Conservation (phyloP, 2,888 invertebrate species). For the Lasius platythorax region DNA sequence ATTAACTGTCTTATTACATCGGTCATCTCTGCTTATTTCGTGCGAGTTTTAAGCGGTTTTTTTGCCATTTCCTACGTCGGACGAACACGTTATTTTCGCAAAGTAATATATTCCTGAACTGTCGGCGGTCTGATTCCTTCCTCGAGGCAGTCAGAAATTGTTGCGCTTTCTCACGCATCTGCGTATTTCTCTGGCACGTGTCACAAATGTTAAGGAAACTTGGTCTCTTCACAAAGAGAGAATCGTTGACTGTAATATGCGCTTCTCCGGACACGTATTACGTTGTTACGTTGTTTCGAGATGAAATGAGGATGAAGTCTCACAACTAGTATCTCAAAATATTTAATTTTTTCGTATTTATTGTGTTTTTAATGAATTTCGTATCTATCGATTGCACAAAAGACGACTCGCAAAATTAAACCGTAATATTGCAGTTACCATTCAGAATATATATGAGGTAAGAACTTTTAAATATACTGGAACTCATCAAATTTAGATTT, state of each 20-base stretch:
- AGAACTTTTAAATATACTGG: not conserved
- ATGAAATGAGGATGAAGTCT: not conserved
- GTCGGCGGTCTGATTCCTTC: conserved; percentile 13
- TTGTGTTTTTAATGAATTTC: not conserved
- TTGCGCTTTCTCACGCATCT: not conserved
- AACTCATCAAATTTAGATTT: conserved; percentile 1
- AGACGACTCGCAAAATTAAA: not conserved
- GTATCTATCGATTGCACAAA: not conserved
- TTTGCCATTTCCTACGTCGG: not conserved
- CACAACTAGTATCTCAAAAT: conserved; percentile 6
- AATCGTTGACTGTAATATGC: conserved; percentile 20
- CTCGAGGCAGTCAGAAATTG: not conserved
- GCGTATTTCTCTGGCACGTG: conserved; percentile 37
- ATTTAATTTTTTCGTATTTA: not conserved
- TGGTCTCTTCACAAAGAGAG: conserved; percentile 13
- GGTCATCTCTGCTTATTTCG: not conserved
- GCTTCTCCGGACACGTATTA: not conserved
- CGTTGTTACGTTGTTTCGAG: not conserved
- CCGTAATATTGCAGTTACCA: not conserved
- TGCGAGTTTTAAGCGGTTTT: not conserved
- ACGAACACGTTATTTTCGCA: not conserved
- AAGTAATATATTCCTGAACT: conserved; percentile 22
- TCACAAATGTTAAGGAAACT: conserved; percentile 36
- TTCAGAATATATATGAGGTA: not conserved
- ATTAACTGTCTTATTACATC: conserved; percentile 65